Evolutionary conservation across 2,113 vertebrate species (phyloP).

Genomic region (Stigmatopora nigra): DNA sequence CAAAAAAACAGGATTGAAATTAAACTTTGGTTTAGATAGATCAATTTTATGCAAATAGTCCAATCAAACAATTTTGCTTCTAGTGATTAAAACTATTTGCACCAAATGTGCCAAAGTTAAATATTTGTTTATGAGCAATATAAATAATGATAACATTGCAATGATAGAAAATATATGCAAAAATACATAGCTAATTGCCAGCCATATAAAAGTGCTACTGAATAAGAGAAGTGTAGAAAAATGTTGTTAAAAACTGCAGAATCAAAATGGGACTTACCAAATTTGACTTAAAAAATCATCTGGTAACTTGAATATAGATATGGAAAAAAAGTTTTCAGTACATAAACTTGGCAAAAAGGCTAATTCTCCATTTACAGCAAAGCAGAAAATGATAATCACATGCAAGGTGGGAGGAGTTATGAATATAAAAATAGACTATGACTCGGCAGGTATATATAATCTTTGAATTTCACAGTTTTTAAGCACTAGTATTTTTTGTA

Average conservation of each 20-base stretch:
- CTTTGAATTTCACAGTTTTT: background rate
- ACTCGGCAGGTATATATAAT: constrained; percentile 23
- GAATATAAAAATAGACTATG: constrained; percentile 36
- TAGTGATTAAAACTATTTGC: background rate
- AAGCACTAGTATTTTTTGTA: background rate
- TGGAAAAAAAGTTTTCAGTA: background rate
- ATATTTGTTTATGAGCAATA: too few species aligned
- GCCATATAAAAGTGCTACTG: too few species aligned
- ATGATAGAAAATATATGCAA: too few species aligned
- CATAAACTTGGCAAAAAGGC: background rate
- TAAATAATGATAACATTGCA: too few species aligned
- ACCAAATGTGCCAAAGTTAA: background rate
- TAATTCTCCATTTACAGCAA: background rate
- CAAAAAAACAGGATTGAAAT: background rate
- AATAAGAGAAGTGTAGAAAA: background rate
- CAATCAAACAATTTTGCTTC: background rate
- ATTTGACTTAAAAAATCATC: background rate
- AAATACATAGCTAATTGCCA: too few species aligned
- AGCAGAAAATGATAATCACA: background rate
- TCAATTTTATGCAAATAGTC: background rate
- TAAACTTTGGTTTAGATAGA: background rate
- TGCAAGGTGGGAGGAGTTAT: background rate
- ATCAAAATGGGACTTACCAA: background rate
- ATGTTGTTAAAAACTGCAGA: background rate
- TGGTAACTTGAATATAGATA: background rate